Conservation (phyloP, 2,113 vertebrate species). For the Euleptes europaea region DNA sequence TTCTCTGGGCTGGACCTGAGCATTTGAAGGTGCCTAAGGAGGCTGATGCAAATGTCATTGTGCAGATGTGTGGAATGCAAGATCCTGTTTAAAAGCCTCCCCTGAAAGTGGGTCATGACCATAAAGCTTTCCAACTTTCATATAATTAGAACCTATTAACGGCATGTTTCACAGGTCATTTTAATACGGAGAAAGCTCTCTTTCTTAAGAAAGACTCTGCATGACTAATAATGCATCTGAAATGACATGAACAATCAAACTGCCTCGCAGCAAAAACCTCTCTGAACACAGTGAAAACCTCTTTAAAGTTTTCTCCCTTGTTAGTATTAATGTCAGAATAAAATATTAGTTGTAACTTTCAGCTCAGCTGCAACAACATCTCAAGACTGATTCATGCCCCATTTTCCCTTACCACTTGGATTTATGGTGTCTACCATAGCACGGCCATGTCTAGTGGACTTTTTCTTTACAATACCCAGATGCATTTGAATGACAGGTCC, state of each 20-base stretch:
- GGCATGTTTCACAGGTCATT: constrained; percentile 4
- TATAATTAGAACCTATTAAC: constrained; percentile 13
- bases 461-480: constrained; percentile 5
- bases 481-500: not conserved
- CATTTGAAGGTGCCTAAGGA: not conserved
- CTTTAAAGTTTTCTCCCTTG: not conserved
- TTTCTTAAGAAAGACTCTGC: not conserved
- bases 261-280: not conserved
- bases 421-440: not conserved
- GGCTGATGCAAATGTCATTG: not conserved
- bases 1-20: not conserved
- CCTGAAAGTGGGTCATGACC: not conserved
- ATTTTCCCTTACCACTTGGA: constrained; percentile 26
- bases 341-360: not conserved
- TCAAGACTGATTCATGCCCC: not conserved
- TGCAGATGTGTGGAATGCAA: not conserved
- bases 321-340: constrained; percentile 16
- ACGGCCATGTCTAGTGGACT: not conserved
- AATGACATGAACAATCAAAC: not conserved
- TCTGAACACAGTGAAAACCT: constrained; percentile 13
- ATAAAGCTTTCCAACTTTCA: not conserved
- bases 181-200: not conserved
- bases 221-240: constrained; percentile 1
- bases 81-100: not conserved
- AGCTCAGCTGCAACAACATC: not conserved